Evolutionary conservation across 2,113 vertebrate genomes (phyloP).

Genomic region (Callaeas wilsoni): DNA sequence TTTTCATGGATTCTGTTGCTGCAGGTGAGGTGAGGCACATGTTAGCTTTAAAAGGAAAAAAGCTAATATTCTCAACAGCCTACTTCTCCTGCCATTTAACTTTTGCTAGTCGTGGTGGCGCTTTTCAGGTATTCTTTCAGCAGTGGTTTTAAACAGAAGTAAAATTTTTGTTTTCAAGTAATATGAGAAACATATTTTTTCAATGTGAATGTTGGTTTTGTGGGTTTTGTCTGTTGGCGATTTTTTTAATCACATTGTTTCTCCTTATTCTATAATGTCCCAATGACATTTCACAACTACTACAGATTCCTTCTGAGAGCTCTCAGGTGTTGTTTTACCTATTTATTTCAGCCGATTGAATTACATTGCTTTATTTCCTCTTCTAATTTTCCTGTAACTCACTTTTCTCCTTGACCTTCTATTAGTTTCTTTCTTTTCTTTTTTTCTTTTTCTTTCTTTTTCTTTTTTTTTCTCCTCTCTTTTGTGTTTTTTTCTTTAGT

Average conservation of each 20-base stretch:
- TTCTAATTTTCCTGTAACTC: not conserved
- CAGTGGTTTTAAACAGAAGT: not conserved
- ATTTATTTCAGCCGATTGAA: not conserved
- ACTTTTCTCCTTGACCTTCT: not conserved
- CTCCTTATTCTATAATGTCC: not conserved
- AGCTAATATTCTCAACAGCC: not conserved
- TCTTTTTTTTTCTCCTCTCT: not conserved
- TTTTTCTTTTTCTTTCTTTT: too few relatives aligned
- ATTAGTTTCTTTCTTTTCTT: not conserved
- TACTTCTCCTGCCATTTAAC: not conserved
- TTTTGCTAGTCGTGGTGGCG: not conserved
- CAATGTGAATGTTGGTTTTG: not conserved
- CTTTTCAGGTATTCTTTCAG: not conserved
- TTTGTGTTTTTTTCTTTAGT: not conserved
- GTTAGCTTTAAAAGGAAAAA: not conserved
- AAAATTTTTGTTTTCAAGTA: not conserved
- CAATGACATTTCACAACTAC: not conserved
- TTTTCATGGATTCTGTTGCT: not conserved
- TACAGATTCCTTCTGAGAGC: not conserved
- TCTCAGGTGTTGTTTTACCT: not conserved
- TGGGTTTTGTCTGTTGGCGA: fast-evolving
- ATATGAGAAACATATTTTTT: not conserved
- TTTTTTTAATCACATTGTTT: not conserved
- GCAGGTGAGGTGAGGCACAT: not conserved
- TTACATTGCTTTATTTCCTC: not conserved